Percentiles rank a stretch among this genome's conserved stretches.
Evolutionary conservation across 2,113 vertebrate genomes (phyloP).

Genomic region (Podarcis cretensis): DNA sequence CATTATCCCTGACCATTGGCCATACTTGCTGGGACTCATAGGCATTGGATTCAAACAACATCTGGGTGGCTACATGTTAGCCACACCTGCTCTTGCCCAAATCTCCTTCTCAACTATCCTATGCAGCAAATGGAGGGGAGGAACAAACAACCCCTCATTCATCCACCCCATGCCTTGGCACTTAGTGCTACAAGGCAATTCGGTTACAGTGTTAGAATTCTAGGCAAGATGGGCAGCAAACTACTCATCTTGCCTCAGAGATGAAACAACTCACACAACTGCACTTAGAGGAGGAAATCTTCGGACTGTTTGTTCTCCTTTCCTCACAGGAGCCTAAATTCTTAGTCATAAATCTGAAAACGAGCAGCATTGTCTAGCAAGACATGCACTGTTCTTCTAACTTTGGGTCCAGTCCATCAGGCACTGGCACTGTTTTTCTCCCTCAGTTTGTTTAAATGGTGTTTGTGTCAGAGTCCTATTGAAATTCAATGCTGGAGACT

Average conservation of each 20-base stretch:
- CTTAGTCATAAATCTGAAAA: constrained; percentile 1
- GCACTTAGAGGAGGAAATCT: neutral
- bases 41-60: no score
- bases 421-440: neutral
- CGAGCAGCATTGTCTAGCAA: constrained; percentile 28
- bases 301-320: neutral
- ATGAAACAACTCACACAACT: neutral
- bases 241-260: neutral
- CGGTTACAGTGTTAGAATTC: neutral
- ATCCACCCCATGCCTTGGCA: neutral
- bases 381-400: constrained; percentile 23
- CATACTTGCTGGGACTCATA: no score
- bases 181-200: neutral
- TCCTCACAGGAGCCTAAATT: neutral
- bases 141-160: neutral
- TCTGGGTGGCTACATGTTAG: no score
- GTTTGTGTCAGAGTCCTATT: neutral
- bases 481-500: neutral
- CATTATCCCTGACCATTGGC: no score
- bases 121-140: neutral
- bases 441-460: neutral
- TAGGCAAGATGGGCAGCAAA: neutral
- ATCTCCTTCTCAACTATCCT: neutral
- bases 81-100: no score
- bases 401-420: neutral